Percentiles rank a stretch among this genome's conserved stretches.
Evolutionary conservation across 2,888 invertebrate species (phyloP).

Genomic region (Drosophila helvetica): DNA sequence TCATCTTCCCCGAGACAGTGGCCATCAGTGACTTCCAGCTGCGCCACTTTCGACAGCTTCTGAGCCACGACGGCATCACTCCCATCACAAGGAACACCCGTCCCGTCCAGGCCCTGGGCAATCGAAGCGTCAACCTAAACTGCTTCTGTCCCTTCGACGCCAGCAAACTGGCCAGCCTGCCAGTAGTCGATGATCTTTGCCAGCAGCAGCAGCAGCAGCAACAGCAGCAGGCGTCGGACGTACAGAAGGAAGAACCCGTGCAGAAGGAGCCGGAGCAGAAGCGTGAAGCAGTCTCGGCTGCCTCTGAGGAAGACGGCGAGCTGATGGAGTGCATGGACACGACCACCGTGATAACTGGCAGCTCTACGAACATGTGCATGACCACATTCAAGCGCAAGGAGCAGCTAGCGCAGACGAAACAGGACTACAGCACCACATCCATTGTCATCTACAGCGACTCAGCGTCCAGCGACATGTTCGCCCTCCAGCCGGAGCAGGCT

Average conservation of each 20-base stretch:
- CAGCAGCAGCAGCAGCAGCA: conserved; percentile 47
- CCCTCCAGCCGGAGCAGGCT: conserved; percentile 36
- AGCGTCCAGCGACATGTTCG: conserved; percentile 26
- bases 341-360: conserved; percentile 63
- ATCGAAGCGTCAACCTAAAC: conserved; percentile 76
- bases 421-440: conserved; percentile 16
- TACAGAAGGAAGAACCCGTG: conserved; percentile 43
- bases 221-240: conserved; percentile 21
- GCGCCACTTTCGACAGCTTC: conserved; percentile 80
- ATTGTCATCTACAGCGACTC: conserved; percentile 28
- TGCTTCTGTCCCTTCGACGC: conserved; percentile 77
- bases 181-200: conserved; percentile 39
- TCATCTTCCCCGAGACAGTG: conserved; percentile 86
- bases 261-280: conserved; percentile 18
- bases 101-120: conserved; percentile 81
- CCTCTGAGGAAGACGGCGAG: conserved; percentile 65
- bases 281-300: not conserved
- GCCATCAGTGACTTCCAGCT: conserved; percentile 85
- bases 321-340: conserved; percentile 68
- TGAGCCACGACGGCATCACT: conserved; percentile 72
- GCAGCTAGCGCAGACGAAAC: conserved; percentile 1
- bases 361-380: conserved; percentile 57
- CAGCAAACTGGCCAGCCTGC: conserved; percentile 51
- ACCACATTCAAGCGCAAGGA: conserved; percentile 53
- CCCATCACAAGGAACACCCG: conserved; percentile 81